Conservation (phyloP, 2,113 vertebrate genomes). For the Gila orcuttii region DNA sequence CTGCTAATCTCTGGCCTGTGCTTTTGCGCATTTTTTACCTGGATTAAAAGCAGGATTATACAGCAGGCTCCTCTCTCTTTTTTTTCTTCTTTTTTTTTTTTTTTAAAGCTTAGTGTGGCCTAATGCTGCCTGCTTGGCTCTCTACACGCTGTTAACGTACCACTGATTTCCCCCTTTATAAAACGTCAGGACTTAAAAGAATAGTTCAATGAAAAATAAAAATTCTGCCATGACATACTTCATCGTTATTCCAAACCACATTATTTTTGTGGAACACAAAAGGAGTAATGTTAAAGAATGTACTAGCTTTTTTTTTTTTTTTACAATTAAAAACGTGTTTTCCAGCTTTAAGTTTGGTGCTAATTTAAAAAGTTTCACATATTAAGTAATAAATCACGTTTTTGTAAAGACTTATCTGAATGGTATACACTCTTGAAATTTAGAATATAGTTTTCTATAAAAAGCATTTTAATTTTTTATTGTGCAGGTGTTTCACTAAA, state of each 20-base stretch:
- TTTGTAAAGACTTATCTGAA: background rate
- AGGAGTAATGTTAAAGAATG: background rate
- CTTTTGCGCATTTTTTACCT: constrained; percentile 74
- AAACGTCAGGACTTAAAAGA: constrained; percentile 44
- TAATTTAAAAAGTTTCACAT: background rate
- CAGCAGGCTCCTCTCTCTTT: constrained; percentile 64
- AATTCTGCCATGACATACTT: background rate
- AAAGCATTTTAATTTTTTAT: background rate
- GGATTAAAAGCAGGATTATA: constrained; percentile 75
- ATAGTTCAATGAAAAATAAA: background rate
- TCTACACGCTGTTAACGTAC: constrained; percentile 25
- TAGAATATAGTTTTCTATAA: no score
- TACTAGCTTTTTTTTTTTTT: no score
- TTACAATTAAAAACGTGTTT: background rate
- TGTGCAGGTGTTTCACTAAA: background rate
- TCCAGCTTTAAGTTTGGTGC: background rate
- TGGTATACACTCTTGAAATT: background rate
- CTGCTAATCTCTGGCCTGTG: constrained; percentile 73
- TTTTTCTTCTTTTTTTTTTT: no score
- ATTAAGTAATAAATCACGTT: background rate
- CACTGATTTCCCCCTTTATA: constrained; percentile 43
- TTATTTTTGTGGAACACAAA: background rate
- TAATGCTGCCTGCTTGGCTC: constrained; percentile 61
- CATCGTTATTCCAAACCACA: background rate
- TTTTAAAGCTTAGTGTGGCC: constrained; percentile 64